Evolutionary conservation across 2,888 invertebrate genomes (phyloP), one percentile per base, ranked within the genome.

Genomic region (Sarcophaga rosellei): DNA sequence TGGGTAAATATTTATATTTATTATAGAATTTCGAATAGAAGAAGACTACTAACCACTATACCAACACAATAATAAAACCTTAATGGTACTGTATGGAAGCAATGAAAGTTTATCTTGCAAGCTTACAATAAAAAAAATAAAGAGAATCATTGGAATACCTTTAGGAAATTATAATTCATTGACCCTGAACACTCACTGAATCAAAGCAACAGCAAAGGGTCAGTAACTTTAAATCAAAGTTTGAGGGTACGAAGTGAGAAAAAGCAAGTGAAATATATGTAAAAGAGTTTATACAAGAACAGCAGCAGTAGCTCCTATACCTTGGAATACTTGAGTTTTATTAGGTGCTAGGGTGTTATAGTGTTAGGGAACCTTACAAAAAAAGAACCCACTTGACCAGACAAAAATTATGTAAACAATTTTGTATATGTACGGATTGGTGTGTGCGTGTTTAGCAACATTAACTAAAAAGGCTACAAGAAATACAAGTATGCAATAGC

Each of bases 331-430:
- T 35, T 35, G 35, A 0, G 35, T 35, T 35, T 35, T 35, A 35
- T 35, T 35, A 35, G 8, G 2, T 35, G 35, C 8, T 10, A 35
- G 35, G 10, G 35, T 35, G 35, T 35, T 35, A 35, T 10, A 35
- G 35, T 35, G 35, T 35, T 35, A 35, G 35, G 35, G 8, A 35
- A 6, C 6, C 6, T 35, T 35, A 35, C 1, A 5, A 6, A 35
- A 35, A 35, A 35, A 35, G 0, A 35, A 35, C 3, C 65, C 68
- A 74, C 61, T 59, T 63, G 70, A 74, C 79, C 65, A 84, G 79
- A 75, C 70, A 35, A n/a, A 74, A 68, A 35, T 70, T 65, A 65
- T 59, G 70, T 65, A 65, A 59, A 70, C 61, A 79, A 84, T 70
- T 84, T 70, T n/a, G 15, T 69, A 57, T 62, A 20, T 44, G 25